A percentile compares a stretch with the other conserved stretches of the same genome.
Conservation (phyloP, 2,888 invertebrate genomes). For the Aspidapion aeneum region DNA sequence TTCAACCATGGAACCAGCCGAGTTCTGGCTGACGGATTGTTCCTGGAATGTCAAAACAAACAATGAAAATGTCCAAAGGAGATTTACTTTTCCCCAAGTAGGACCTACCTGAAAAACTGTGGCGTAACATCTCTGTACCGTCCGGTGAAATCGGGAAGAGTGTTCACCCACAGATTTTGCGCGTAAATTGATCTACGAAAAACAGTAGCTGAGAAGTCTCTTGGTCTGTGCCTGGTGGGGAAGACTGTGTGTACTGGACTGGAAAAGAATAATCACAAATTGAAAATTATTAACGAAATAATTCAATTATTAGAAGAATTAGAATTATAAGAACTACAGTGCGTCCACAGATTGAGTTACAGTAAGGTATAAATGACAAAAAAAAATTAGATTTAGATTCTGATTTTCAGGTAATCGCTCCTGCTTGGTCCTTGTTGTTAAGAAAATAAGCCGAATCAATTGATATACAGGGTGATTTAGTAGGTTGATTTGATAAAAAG, state of each 20-base stretch:
- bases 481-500: too few relatives aligned
- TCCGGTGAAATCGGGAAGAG: conserved; percentile 66
- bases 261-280: conserved; percentile 4
- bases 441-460: too few relatives aligned
- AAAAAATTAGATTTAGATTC: too few relatives aligned
- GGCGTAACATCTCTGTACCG: conserved; percentile 71
- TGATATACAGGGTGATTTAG: too few relatives aligned
- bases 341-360: too few relatives aligned
- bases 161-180: conserved; percentile 70
- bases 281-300: too few relatives aligned
- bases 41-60: conserved; percentile 49
- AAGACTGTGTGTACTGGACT: conserved; percentile 19
- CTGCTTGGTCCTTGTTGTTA: too few relatives aligned
- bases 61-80: conserved; percentile 12
- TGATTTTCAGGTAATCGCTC: too few relatives aligned
- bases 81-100: too few relatives aligned
- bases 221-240: conserved; percentile 27
- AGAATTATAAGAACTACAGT: too few relatives aligned
- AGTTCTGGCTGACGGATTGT: conserved; percentile 75
- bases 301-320: too few relatives aligned
- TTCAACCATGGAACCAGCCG: conserved; percentile 86
- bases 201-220: conserved; percentile 41
- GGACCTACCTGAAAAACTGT: conserved; percentile 65
- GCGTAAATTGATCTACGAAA: conserved; percentile 72
- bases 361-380: too few relatives aligned